Percentiles rank a stretch among this genome's conserved stretches.
Conservation (phyloP, 2,113 vertebrate genomes). For the Apteryx mantelli region DNA sequence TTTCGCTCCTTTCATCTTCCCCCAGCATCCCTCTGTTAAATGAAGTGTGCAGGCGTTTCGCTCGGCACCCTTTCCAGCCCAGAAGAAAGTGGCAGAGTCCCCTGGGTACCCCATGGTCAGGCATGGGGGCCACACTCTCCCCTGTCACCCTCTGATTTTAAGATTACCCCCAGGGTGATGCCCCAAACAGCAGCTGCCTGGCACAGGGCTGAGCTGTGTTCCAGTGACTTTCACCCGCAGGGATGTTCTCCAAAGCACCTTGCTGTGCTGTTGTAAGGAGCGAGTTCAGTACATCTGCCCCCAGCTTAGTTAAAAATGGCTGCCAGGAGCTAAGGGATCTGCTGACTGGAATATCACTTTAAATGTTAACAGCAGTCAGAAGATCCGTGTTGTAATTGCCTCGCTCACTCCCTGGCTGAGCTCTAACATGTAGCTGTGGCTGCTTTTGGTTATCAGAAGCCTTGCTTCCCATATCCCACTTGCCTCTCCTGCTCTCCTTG, state of each 20-base stretch:
- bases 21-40: not conserved
- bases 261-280: not conserved
- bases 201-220: not conserved
- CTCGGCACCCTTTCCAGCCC: not conserved
- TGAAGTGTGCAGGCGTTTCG: not conserved
- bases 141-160: not conserved
- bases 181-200: not conserved
- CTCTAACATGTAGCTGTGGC: accelerated
- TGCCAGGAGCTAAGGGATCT: not conserved
- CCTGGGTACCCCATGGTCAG: not conserved
- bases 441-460: not conserved
- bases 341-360: not conserved
- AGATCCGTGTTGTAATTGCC: not conserved
- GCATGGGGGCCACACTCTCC: accelerated
- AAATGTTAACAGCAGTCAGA: not conserved
- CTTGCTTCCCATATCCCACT: not conserved
- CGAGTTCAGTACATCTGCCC: not conserved
- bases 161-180: not conserved
- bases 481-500: not conserved
- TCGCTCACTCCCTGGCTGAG: not conserved
- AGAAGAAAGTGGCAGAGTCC: accelerated
- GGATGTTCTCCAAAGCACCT: not conserved
- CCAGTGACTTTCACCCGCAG: not conserved
- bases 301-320: not conserved
- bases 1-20: not conserved